A percentile compares a stretch with the other conserved stretches of the same genome.
These are phyloP conservation scores for Vanacampus margaritifer DNA, from an alignment of 2,113 vertebrate species.

Conservation along the genomic window DNA sequence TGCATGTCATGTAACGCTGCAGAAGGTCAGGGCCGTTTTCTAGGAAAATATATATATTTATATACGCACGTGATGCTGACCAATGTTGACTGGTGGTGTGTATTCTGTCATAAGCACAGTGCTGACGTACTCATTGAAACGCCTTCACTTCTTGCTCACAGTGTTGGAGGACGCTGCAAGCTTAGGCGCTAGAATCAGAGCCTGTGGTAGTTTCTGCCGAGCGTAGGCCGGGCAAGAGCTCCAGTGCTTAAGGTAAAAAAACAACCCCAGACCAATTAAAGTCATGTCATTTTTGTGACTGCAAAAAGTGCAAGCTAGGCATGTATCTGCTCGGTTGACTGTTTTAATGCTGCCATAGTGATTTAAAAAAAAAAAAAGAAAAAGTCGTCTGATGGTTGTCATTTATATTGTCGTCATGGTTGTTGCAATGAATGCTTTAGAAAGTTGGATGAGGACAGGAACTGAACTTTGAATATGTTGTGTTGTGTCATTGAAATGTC, in stretches of 20 bases:
- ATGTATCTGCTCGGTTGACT: constrained; percentile 43
- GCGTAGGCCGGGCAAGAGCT: constrained; percentile 97
- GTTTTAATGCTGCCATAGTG: constrained; percentile 33
- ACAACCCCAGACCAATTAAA: background rate
- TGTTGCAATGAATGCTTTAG: constrained; percentile 49
- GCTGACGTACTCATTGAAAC: constrained; percentile 70
- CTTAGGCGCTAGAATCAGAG: constrained; percentile 98
- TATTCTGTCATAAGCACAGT: constrained; percentile 67
- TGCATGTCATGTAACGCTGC: constrained; percentile 67
- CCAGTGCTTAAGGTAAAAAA: constrained; percentile 91
- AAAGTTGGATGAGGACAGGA: constrained; percentile 72
- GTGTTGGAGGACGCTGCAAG: constrained; percentile 99
- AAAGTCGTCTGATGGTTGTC: constrained; percentile 31
- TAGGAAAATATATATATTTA: background rate
- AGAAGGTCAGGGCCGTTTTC: constrained; percentile 42
- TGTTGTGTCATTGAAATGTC: constrained; percentile 12
- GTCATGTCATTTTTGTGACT: constrained; percentile 46
- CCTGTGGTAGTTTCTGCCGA: constrained; percentile 99
- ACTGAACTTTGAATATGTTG: constrained; percentile 38
- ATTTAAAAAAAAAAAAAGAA: too few relatives aligned
- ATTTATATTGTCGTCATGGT: background rate
- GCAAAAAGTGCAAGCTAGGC: constrained; percentile 64
- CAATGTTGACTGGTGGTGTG: constrained; percentile 58
- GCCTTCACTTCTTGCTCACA: constrained; percentile 99
- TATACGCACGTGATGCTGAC: background rate